Percentiles rank a stretch among this genome's conserved stretches.
phyloP scores from a whole-genome alignment of 2,797 vertebrate genomes.

The Schizothorax lantsangensis region DNA sequence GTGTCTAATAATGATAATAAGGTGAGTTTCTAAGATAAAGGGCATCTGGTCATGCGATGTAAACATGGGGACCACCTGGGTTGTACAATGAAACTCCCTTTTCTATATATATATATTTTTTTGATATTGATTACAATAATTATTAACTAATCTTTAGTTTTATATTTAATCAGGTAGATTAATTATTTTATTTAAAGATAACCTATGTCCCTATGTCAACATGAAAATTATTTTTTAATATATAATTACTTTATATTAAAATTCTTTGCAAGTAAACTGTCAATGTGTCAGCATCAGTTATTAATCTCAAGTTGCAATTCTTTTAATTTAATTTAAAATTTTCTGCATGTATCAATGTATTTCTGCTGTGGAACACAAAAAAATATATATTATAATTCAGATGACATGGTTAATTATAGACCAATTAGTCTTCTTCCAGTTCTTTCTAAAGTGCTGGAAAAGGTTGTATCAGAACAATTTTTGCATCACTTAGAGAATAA shows the following conservation, averaged over 20 bases:
- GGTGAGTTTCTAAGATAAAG: not conserved
- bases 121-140: not conserved
- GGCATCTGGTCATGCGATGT: not conserved
- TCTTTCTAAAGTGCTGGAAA: too few species aligned
- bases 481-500: too few species aligned
- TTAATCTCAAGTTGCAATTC: not conserved
- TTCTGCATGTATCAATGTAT: not conserved
- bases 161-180: not conserved
- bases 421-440: too few species aligned
- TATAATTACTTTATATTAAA: conserved; percentile 21
- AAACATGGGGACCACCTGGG: not conserved
- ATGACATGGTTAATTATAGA: too few species aligned
- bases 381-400: too few species aligned
- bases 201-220: too few species aligned
- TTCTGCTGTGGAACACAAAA: not conserved
- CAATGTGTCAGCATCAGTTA: not conserved
- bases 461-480: too few species aligned
- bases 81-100: not conserved
- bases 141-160: not conserved
- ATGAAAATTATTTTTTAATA: not conserved
- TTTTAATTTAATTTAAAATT: not conserved
- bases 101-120: not conserved
- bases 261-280: not conserved
- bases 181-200: not conserved
- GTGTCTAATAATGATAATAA: not conserved